Evolutionary conservation across 2,888 invertebrate genomes (phyloP).

Genomic region (Merodon equestris): DNA sequence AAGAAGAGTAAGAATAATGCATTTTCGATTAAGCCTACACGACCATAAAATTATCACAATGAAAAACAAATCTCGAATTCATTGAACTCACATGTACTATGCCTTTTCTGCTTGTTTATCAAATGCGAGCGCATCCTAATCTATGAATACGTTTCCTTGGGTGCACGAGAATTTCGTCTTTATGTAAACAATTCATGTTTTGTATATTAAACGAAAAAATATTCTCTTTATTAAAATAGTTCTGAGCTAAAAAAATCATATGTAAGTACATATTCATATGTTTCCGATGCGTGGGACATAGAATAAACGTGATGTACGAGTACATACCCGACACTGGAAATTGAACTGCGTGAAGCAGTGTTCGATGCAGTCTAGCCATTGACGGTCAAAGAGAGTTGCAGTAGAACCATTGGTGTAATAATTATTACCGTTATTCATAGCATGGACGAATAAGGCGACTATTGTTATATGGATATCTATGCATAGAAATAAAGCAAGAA

Average conservation of each 20-base stretch:
- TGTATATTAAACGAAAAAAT: conserved; percentile 50
- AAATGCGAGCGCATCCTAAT: conserved; percentile 24
- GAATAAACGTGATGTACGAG: conserved; percentile 24
- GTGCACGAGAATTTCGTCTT: conserved; percentile 15
- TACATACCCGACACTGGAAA: conserved; percentile 67
- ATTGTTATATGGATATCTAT: too few relatives aligned
- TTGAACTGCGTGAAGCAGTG: conserved; percentile 53
- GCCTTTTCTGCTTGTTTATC: conserved; percentile 10
- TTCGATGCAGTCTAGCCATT: conserved; percentile 5
- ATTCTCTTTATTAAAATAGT: conserved; percentile 51
- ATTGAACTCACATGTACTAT: conserved; percentile 43
- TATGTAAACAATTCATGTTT: conserved; percentile 57
- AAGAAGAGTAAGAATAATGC: conserved; percentile 32
- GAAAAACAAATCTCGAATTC: conserved; percentile 30
- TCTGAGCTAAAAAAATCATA: too few relatives aligned
- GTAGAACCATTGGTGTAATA: conserved; percentile 61
- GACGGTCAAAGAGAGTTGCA: conserved; percentile 43
- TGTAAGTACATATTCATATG: too few relatives aligned
- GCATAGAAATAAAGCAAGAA: too few relatives aligned
- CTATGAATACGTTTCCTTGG: conserved; percentile 13
- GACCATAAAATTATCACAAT: conserved; percentile 35
- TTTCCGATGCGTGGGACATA: too few relatives aligned
- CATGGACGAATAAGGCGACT: too few relatives aligned
- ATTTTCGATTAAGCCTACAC: conserved; percentile 37
- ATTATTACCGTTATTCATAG: conserved; percentile 53